Evolutionary conservation across 2,888 invertebrate species (phyloP).

Genomic region (Spodoptera littoralis): DNA sequence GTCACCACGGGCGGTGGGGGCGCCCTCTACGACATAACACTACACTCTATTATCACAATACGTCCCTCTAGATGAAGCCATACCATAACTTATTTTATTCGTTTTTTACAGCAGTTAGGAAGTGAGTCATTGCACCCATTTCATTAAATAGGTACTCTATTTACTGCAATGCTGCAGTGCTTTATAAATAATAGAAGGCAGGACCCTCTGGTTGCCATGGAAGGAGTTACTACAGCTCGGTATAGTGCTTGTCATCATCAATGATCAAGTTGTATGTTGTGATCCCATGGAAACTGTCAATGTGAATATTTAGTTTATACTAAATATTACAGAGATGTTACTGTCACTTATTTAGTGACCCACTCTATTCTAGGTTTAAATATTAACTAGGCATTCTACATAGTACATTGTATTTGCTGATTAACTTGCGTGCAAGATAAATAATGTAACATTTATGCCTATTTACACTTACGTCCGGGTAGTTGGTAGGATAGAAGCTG

Average conservation of each 20-base stretch:
- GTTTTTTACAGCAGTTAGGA: background rate
- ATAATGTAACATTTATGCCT: background rate
- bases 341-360: background rate
- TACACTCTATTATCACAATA: constrained; percentile 32
- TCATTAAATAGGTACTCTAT: too few species aligned
- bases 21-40: constrained; percentile 19
- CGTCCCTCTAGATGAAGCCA: constrained; percentile 1
- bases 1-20: constrained; percentile 12
- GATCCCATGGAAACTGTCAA: constrained; percentile 18
- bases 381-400: constrained; percentile 3
- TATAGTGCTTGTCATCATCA: too few species aligned
- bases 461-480: constrained; percentile 8
- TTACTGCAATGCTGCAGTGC: too few species aligned
- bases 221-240: too few species aligned
- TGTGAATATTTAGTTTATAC: constrained; percentile 51
- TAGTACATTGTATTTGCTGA: background rate
- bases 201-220: background rate
- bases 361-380: background rate
- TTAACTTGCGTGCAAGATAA: too few species aligned
- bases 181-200: background rate
- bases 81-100: background rate
- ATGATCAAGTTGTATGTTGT: constrained; percentile 38
- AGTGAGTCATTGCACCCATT: too few species aligned
- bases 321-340: constrained; percentile 47
- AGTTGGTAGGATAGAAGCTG: background rate